These are phyloP conservation scores for Miniopterus natalensis DNA, from an alignment of 2,113 vertebrate genomes.

Conservation along the genomic window DNA sequence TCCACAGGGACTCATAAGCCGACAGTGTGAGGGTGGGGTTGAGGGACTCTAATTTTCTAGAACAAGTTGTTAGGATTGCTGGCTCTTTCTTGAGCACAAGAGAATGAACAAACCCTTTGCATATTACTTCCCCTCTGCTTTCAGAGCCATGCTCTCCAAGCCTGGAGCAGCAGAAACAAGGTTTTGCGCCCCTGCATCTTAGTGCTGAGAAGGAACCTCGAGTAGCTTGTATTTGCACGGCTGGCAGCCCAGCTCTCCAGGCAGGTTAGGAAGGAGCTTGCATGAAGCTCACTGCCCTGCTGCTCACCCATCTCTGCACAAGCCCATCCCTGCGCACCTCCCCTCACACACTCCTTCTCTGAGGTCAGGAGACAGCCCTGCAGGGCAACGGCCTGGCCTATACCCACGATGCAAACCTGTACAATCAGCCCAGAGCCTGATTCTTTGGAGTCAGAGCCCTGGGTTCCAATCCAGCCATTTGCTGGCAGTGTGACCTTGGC, in stretches of 20 bases:
- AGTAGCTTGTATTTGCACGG: background rate
- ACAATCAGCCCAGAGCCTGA: background rate
- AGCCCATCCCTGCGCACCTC: fast-evolving
- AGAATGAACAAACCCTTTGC: background rate
- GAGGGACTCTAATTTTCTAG: background rate
- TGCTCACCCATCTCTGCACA: background rate
- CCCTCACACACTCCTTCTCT: background rate
- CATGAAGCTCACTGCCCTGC: background rate
- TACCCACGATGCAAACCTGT: background rate
- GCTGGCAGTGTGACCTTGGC: background rate
- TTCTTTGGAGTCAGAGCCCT: background rate
- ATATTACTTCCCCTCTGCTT: background rate
- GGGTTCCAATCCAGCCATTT: background rate
- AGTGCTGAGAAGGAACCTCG: background rate
- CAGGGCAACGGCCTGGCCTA: fast-evolving
- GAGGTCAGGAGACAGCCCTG: background rate
- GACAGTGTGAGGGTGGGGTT: background rate
- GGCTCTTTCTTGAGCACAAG: background rate
- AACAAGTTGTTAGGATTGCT: background rate
- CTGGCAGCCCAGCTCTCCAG: background rate
- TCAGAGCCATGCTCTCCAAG: background rate
- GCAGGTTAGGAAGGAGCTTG: background rate
- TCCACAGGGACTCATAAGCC: background rate
- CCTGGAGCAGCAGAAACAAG: background rate
- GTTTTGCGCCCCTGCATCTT: background rate